phyloP scores from a whole-genome alignment of 1,140 invertebrate genomes.

The Drosophila triauraria region DNA sequence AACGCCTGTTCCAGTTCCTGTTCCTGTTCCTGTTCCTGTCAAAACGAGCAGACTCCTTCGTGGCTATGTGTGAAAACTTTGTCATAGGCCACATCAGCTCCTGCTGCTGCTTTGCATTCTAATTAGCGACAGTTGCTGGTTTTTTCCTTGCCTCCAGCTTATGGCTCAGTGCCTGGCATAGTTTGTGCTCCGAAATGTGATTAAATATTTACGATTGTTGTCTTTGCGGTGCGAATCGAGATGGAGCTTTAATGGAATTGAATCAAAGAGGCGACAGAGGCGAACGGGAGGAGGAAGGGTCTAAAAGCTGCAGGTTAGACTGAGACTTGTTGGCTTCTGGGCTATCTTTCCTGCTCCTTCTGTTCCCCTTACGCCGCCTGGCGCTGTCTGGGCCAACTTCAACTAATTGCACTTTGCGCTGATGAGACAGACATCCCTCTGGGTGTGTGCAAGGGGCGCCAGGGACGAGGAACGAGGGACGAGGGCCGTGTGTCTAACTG shows the following conservation, averaged over 20 bases:
- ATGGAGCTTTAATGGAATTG: conserved; percentile 79
- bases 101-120: conserved; percentile 66
- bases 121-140: conserved; percentile 61
- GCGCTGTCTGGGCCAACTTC: conserved; percentile 73
- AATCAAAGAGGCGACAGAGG: conserved; percentile 38
- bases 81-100: conserved; percentile 30
- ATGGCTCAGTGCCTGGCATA: conserved; percentile 55
- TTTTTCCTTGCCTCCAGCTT: conserved; percentile 23
- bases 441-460: conserved; percentile 11
- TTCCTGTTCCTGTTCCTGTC: not conserved
- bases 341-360: conserved; percentile 14
- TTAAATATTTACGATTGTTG: conserved; percentile 75
- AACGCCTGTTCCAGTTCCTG: not conserved
- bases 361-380: conserved; percentile 11
- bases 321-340: conserved; percentile 76
- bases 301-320: conserved; percentile 4
- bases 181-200: conserved; percentile 57
- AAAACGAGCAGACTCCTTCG: conserved; percentile 1
- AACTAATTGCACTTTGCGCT: conserved; percentile 83
- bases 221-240: conserved; percentile 64
- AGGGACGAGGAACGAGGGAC: conserved; percentile 10
- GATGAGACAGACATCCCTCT: conserved; percentile 76
- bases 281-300: not conserved
- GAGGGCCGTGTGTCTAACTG: conserved; percentile 57
- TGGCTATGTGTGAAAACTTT: conserved; percentile 54